Evolutionary conservation across 1,140 invertebrate species (phyloP), one percentile per base, ranked within the genome.

Genomic region (Papilio dardanus): DNA sequence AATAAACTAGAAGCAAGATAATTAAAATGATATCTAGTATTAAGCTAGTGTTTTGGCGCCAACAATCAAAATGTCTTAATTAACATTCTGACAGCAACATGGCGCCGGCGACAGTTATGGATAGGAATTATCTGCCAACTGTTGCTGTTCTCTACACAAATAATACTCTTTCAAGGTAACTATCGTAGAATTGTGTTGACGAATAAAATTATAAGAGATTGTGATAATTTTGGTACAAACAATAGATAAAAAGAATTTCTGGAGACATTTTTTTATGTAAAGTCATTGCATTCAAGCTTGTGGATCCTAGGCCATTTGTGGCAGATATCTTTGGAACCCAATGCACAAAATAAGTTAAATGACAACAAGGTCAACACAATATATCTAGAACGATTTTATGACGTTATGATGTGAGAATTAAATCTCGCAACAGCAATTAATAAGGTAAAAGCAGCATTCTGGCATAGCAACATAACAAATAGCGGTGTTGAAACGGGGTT

Each of bases 21-120:
- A 62, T 62, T 62, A 14, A 62, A 62, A 16, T 62, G 1, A 3
- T 62, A 62, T 62, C 24, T 28, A 21, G 24, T 62, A 62, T 62
- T 28, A 14, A 10, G 24, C 21, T 14, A 62, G 24, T 62, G 54
- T 69, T 69, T 69, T 69, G 67, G 67, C 67, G 67, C 67, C 67
- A 69, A 66, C n/a, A 35, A 66, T 33, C 65, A 66, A 66, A 66
- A 69, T 35, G 67, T 42, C 35, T 24, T 69, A 42, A 69, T 69
- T 69, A 69, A 42, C 8, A 42, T 69, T 40, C n/a, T 40, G 33
- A 12, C 67, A 69, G 19, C 67, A 69, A 69, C 33, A 69, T 40
- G 67, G 67, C 67, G 67, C 67, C 10, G 31, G 1, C 67, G 67
- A 69, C 67, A 35, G 28, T 66, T 33, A 66, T 35, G 65, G 65